Evolutionary conservation across 2,797 vertebrate genomes (phyloP).

Genomic region (Dendrocincla tyrannina): DNA sequence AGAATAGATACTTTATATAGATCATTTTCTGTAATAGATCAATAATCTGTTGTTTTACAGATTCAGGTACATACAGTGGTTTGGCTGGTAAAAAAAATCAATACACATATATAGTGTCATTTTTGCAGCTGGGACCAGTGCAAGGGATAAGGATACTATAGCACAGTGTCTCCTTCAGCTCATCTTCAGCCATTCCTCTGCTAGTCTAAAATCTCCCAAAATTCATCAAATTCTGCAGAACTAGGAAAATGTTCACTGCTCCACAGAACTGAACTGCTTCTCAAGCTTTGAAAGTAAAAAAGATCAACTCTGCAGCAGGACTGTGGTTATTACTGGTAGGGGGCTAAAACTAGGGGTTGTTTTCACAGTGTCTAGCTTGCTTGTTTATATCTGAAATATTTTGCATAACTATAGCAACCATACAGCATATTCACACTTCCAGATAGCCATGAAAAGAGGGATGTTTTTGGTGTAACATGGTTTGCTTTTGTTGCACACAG

Average conservation of each 20-base stretch:
- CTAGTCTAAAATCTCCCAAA: background rate
- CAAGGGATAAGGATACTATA: background rate
- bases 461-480: background rate
- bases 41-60: conserved; percentile 38
- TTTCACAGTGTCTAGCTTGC: background rate
- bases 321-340: background rate
- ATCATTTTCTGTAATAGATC: conserved; percentile 40
- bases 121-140: conserved; percentile 1
- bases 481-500: conserved; percentile 23
- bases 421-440: background rate
- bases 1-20: conserved; percentile 15
- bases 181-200: background rate
- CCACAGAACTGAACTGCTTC: background rate
- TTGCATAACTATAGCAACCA: background rate
- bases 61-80: conserved; percentile 10
- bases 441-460: background rate
- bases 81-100: conserved; percentile 29
- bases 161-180: conserved; percentile 11
- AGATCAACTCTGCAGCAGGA: background rate
- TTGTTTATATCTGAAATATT: background rate
- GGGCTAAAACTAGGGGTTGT: background rate
- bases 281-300: background rate
- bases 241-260: background rate
- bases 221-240: background rate
- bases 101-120: background rate